Evolutionary conservation across 2,888 invertebrate genomes (phyloP).

Genomic region (Drosophila falleni): DNA sequence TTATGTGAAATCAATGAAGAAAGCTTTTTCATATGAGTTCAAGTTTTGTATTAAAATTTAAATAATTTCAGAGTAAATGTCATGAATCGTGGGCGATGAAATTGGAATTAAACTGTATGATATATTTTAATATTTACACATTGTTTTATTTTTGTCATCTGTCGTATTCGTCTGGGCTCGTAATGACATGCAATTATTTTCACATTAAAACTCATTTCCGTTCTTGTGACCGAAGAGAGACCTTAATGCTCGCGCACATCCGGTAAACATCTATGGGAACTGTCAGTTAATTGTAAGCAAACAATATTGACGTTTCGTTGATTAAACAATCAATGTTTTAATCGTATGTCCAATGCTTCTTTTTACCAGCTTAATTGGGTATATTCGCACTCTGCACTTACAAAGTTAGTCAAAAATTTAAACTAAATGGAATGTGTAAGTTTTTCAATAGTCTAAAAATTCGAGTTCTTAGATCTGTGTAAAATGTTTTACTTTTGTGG

Average conservation of each 20-base stretch:
- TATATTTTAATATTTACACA: slow-evolving; percentile 57
- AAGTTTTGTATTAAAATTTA: slow-evolving; percentile 49
- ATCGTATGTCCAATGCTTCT: slow-evolving; percentile 30
- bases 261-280: slow-evolving; percentile 59
- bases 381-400: not conserved
- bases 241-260: slow-evolving; percentile 58
- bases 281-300: slow-evolving; percentile 58
- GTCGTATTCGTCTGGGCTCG: slow-evolving; percentile 7
- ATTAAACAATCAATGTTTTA: slow-evolving; percentile 76
- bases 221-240: slow-evolving; percentile 59
- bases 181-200: slow-evolving; percentile 78
- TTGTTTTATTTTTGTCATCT: slow-evolving; percentile 28
- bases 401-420: not conserved
- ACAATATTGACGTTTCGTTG: slow-evolving; percentile 58
- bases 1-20: slow-evolving; percentile 37
- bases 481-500: not conserved
- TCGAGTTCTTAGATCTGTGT: not conserved
- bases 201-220: slow-evolving; percentile 74
- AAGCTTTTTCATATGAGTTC: slow-evolving; percentile 30
- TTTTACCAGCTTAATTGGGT: slow-evolving; percentile 11
- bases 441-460: not conserved
- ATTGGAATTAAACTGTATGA: slow-evolving; percentile 62
- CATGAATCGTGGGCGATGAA: slow-evolving; percentile 28
- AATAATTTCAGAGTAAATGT: slow-evolving; percentile 36
- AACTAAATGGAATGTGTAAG: not conserved